Percentiles rank a stretch among this genome's conserved stretches.
These are phyloP conservation scores for Cisticola juncidis DNA, from an alignment of 2,113 vertebrate species.

Conservation along the genomic window DNA sequence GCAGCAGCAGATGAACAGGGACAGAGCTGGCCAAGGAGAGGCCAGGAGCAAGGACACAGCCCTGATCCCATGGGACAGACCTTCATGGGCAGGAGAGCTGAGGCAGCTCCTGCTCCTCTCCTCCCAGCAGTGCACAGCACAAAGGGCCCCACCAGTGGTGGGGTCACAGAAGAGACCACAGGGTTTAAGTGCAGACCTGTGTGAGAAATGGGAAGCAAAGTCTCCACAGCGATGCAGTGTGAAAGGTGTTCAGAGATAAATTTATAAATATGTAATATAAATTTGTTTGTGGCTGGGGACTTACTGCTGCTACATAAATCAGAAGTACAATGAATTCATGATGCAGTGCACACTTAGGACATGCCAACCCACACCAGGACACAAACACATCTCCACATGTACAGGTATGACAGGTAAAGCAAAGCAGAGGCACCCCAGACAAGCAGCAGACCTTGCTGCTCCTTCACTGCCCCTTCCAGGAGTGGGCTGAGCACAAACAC, in stretches of 20 bases:
- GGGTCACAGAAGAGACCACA: not conserved
- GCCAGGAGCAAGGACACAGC: not conserved
- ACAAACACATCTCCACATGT: not conserved
- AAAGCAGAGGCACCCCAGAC: not conserved
- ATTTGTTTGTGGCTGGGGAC: not conserved
- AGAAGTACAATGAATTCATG: not conserved
- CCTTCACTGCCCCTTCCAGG: not conserved
- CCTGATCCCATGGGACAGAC: not conserved
- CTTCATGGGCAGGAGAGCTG: not conserved
- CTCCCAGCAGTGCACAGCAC: not conserved
- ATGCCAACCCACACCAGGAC: not conserved
- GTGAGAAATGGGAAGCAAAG: not conserved
- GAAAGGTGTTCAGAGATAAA: not conserved
- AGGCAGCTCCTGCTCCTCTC: not conserved
- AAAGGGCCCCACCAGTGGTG: not conserved
- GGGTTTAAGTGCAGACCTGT: not conserved
- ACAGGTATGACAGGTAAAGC: not conserved
- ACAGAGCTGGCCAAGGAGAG: not conserved
- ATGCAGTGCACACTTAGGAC: not conserved
- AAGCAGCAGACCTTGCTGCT: not conserved
- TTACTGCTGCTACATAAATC: not conserved
- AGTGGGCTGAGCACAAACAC: not conserved
- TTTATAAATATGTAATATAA: not conserved
- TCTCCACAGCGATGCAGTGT: not conserved
- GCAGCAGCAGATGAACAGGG: not conserved